phyloP scores from a whole-genome alignment of 1,140 invertebrate species.

The Eupeodes corollae region DNA sequence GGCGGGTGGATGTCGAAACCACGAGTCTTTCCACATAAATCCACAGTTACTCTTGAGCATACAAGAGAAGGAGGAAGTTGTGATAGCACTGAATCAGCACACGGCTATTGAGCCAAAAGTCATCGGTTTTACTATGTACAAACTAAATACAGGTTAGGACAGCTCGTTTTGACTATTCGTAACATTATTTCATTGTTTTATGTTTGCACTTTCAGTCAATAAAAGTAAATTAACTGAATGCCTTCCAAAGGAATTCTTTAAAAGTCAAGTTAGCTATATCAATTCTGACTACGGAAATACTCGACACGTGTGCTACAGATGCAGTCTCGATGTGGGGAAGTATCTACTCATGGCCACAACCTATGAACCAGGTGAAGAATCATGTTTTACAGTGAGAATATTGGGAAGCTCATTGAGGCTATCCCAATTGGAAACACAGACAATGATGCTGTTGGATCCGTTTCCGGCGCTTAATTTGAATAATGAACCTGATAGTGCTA shows the following conservation, averaged over 20 bases:
- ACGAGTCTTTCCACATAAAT: conserved; percentile 88
- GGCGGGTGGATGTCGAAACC: conserved; percentile 82
- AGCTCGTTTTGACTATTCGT: background rate
- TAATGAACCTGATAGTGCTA: conserved; percentile 30
- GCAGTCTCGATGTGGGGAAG: conserved; percentile 68
- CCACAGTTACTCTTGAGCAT: conserved; percentile 75
- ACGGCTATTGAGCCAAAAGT: conserved; percentile 87
- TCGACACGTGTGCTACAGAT: conserved; percentile 71
- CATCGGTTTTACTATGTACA: conserved; percentile 85
- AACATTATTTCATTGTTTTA: background rate
- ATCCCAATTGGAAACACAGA: conserved; percentile 52
- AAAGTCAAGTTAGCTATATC: conserved; percentile 74
- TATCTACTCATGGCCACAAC: conserved; percentile 83
- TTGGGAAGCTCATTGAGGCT: conserved; percentile 26
- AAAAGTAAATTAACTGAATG: conserved; percentile 40
- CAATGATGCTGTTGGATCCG: conserved; percentile 71
- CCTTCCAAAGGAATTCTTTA: conserved; percentile 70
- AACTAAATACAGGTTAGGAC: conserved; percentile 36
- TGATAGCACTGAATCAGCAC: conserved; percentile 82
- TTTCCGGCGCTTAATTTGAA: conserved; percentile 58
- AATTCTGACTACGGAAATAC: conserved; percentile 90
- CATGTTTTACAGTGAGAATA: conserved; percentile 40
- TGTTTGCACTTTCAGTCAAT: conserved; percentile 7
- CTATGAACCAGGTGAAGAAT: conserved; percentile 83
- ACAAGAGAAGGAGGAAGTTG: conserved; percentile 71